phyloP scores from a whole-genome alignment of 2,888 invertebrate species.

The Heliconius sara region DNA sequence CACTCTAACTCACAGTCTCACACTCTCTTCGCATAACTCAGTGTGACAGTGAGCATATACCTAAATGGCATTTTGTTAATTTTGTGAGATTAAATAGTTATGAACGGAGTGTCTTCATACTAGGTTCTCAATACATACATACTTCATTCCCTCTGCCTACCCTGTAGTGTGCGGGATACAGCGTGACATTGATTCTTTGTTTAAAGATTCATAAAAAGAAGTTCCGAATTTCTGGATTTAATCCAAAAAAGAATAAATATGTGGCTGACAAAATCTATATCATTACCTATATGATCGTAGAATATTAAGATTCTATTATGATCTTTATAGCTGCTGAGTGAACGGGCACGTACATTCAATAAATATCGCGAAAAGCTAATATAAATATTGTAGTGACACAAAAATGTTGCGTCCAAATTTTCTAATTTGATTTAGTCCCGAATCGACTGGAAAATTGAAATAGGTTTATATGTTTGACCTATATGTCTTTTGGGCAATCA shows the following conservation, averaged over 20 bases:
- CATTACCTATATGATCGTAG: not conserved
- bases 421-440: slow-evolving; percentile 21
- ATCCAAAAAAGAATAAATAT: not conserved
- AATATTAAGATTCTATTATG: slow-evolving; percentile 4
- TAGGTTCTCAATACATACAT: too few relatives aligned
- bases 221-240: not conserved
- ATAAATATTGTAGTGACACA: not conserved
- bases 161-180: too few relatives aligned
- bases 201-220: too few relatives aligned
- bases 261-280: not conserved
- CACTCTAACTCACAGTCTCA: too few relatives aligned
- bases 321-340: not conserved
- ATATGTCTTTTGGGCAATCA: not conserved
- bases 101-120: too few relatives aligned
- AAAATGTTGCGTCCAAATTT: not conserved
- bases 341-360: not conserved
- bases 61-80: too few relatives aligned
- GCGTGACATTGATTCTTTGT: too few relatives aligned
- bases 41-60: too few relatives aligned
- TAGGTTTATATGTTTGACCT: slow-evolving; percentile 8
- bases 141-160: too few relatives aligned
- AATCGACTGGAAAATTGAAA: slow-evolving; percentile 10
- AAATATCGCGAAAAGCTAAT: slow-evolving; percentile 12
- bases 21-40: too few relatives aligned
- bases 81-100: too few relatives aligned